Conservation (phyloP, 2,797 vertebrate species). For the Garrulus glandarius region DNA sequence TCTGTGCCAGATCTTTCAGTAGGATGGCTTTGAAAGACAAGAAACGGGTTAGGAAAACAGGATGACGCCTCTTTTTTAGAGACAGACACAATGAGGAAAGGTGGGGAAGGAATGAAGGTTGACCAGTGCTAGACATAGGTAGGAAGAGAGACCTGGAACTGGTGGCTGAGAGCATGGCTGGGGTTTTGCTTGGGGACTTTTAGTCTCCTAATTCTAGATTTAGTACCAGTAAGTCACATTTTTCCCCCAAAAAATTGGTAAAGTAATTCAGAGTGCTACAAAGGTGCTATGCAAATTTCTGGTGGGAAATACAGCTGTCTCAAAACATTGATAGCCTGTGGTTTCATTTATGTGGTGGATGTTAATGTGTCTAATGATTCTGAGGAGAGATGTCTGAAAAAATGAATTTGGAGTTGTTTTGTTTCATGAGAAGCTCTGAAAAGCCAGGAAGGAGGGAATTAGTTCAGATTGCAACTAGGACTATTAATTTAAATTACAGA, state of each 20-base stretch:
- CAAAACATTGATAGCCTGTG: constrained; percentile 66
- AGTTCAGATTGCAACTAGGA: constrained; percentile 35
- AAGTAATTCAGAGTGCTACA: constrained; percentile 24
- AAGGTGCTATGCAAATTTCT: constrained; percentile 62
- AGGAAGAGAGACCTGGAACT: not conserved
- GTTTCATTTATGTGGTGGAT: constrained; percentile 68
- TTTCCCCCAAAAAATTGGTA: not conserved
- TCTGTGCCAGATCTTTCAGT: not conserved
- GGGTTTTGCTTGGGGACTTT: not conserved
- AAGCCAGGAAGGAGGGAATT: constrained; percentile 60
- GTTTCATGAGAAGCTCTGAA: constrained; percentile 42
- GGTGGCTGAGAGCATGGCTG: not conserved
- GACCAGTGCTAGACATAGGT: fast-evolving
- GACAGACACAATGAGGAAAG: not conserved
- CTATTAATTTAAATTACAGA: constrained; percentile 61
- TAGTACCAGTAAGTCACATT: not conserved
- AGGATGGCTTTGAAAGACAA: not conserved
- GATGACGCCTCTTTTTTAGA: not conserved
- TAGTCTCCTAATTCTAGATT: not conserved
- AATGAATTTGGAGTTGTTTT: constrained; percentile 49
- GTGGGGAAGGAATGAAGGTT: not conserved
- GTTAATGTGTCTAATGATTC: constrained; percentile 65
- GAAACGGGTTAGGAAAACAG: not conserved
- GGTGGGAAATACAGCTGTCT: constrained; percentile 60
- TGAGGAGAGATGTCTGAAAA: constrained; percentile 49